Evolutionary conservation across 2,797 vertebrate species (phyloP).

Genomic region (Rhabdophis nuchalis): DNA sequence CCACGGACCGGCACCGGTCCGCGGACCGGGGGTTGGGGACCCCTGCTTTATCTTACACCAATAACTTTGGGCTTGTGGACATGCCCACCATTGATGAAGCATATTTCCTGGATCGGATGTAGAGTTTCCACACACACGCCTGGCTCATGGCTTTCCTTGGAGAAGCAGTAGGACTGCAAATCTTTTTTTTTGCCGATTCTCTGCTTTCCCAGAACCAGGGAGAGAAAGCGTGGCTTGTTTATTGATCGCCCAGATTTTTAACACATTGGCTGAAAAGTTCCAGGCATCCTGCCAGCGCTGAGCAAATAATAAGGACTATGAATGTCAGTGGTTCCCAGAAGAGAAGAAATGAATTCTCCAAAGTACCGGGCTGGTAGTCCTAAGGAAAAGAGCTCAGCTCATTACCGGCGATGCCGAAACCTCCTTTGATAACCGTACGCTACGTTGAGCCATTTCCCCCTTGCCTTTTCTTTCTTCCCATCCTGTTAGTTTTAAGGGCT

Average conservation of each 20-base stretch:
- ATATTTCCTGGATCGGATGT: too few relatives aligned
- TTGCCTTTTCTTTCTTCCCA: background rate
- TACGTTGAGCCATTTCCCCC: background rate
- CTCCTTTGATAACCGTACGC: background rate
- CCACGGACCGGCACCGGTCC: too few relatives aligned
- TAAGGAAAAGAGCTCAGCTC: background rate
- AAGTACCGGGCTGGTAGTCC: background rate
- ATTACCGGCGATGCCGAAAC: background rate
- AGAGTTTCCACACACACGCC: background rate
- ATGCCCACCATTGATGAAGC: too few relatives aligned
- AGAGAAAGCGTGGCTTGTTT: background rate
- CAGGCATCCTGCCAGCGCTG: background rate
- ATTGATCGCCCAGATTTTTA: slow-evolving; percentile 16
- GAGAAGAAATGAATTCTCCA: slow-evolving; percentile 14
- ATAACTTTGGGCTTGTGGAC: too few relatives aligned
- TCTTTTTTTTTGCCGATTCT: background rate
- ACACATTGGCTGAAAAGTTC: slow-evolving; percentile 5
- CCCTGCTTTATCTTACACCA: too few relatives aligned
- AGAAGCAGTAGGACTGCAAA: background rate
- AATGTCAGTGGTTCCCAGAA: background rate
- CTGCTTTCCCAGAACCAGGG: background rate
- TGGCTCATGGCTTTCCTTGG: background rate
- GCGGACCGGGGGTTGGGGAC: too few relatives aligned
- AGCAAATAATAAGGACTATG: slow-evolving; percentile 16
- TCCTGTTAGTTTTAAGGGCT: background rate